phyloP scores from a whole-genome alignment of 2,113 vertebrate species.

The Lophura nycthemera region DNA sequence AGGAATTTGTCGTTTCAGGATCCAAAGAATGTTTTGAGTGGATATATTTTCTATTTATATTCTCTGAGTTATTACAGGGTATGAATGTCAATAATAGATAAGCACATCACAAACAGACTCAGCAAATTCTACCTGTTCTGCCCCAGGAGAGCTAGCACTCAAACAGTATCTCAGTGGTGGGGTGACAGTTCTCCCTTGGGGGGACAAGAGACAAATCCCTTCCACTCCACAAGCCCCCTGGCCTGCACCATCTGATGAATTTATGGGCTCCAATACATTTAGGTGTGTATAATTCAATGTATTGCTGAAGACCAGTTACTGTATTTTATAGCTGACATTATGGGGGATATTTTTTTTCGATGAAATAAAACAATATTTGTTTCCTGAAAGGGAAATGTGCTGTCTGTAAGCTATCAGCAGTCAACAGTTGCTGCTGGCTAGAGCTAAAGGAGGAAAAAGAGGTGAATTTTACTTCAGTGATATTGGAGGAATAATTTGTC shows the following conservation, averaged over 20 bases:
- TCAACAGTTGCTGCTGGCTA: slow-evolving; percentile 56
- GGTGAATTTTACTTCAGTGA: background rate
- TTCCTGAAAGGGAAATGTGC: slow-evolving; percentile 62
- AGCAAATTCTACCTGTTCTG: slow-evolving; percentile 61
- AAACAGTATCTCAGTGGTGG: slow-evolving; percentile 24
- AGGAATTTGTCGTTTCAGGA: slow-evolving; percentile 43
- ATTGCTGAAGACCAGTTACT: slow-evolving; percentile 64
- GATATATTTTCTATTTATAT: slow-evolving; percentile 55
- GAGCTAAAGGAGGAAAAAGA: slow-evolving; percentile 45
- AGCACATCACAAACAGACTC: slow-evolving; percentile 59
- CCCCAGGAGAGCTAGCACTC: slow-evolving; percentile 19
- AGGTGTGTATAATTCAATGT: slow-evolving; percentile 64
- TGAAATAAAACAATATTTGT: slow-evolving; percentile 66
- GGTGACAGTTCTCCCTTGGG: slow-evolving; percentile 63
- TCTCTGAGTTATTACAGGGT: slow-evolving; percentile 11
- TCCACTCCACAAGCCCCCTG: slow-evolving; percentile 35
- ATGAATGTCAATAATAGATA: slow-evolving; percentile 72
- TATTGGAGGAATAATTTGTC: slow-evolving; percentile 40
- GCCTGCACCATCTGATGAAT: slow-evolving; percentile 60
- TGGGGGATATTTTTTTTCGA: slow-evolving; percentile 44
- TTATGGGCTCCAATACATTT: slow-evolving; percentile 61
- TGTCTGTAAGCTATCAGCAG: slow-evolving; percentile 55
- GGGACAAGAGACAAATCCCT: slow-evolving; percentile 64
- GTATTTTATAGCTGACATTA: slow-evolving; percentile 74
- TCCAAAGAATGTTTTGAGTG: slow-evolving; percentile 33